Base-by-base conservation (phyloP, 2,888 invertebrate species). In the Yponomeuta cagnagella region DNA sequence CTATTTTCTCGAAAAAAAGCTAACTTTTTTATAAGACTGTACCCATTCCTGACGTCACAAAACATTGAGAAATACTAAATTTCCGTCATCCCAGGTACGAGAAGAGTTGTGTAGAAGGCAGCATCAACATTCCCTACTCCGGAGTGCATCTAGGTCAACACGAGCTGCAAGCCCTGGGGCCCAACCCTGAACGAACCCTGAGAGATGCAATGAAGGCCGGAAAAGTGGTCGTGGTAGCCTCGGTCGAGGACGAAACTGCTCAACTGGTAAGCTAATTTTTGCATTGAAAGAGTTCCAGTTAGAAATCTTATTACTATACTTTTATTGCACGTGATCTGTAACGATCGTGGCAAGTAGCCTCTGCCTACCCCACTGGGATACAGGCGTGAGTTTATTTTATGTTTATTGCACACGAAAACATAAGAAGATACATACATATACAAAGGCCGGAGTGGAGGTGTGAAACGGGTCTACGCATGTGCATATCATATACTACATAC, bases 71-170 rank as follows among this genome's bases (percentile, higher is more conserved):
- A 43, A 43, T 58, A 15, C 52, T 58, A 4, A 3, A 6, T 12
- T 15, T 15, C 3, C 15, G 3, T 15, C 52, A 58, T 58, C 12
- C 12, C 67, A 97, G 97, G 78, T 98, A 94, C 83, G 95, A 95
- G 73, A 94, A 96, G 77, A 96, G 96, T 71, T 95, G 96, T 73
- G 94, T 98, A 71, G 94, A 94, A 15, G 95, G 95, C 70, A 97
- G 98, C 83, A 94, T 98, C 70, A 98, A 98, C 88, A 95, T 98
- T 80, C 98, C 98, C 3, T 97, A 96, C 87, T 95, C 96, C 68
- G 95, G 96, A 30, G 95, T 97, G 0, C 95, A 95, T 73, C 90
- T 96, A 70, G 94, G 95, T 0, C 94, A 95, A 74, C 93, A 93
- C 70, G 95, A 96, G 76, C 85, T 96, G 9, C 95, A 96, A 75